phyloP scores from a whole-genome alignment of 2,888 invertebrate species.

The Saturnia japonica region DNA sequence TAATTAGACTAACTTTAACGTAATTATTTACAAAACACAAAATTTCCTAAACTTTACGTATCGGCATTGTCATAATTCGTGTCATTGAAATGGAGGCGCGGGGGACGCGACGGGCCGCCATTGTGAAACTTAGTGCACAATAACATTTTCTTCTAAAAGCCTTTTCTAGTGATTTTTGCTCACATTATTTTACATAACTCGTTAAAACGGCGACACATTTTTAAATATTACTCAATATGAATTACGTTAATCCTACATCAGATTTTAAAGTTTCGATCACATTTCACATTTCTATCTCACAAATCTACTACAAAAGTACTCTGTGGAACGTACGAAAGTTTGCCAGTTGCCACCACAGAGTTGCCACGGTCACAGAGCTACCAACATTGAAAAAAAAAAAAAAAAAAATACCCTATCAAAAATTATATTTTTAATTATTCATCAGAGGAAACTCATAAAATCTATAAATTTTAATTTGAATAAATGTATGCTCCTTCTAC shows the following conservation, averaged over 20 bases:
- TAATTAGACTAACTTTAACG: slow-evolving; percentile 47
- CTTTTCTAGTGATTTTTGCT: slow-evolving; percentile 21
- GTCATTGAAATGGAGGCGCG: slow-evolving; percentile 85
- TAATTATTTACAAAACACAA: slow-evolving; percentile 67
- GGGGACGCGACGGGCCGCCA: slow-evolving; percentile 87
- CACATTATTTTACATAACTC: slow-evolving; percentile 28
- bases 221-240: slow-evolving; percentile 3
- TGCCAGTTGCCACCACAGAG: too few relatives aligned
- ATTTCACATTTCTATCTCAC: slow-evolving; percentile 58
- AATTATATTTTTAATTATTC: too few relatives aligned
- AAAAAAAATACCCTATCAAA: not conserved
- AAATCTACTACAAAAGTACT: too few relatives aligned
- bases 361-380: slow-evolving; percentile 54
- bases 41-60: slow-evolving; percentile 72
- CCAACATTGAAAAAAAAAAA: slow-evolving; percentile 44
- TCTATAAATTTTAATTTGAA: too few relatives aligned
- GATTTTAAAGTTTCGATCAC: slow-evolving; percentile 36
- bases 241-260: slow-evolving; percentile 31
- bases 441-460: too few relatives aligned
- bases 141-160: slow-evolving; percentile 65
- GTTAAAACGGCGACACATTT: not conserved
- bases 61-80: slow-evolving; percentile 82
- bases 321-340: slow-evolving; percentile 69
- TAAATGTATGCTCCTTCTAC: too few relatives aligned
- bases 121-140: slow-evolving; percentile 81